These are phyloP conservation scores for Scarus forsteni DNA, from an alignment of 2,797 vertebrate genomes.

Conservation along the genomic window DNA sequence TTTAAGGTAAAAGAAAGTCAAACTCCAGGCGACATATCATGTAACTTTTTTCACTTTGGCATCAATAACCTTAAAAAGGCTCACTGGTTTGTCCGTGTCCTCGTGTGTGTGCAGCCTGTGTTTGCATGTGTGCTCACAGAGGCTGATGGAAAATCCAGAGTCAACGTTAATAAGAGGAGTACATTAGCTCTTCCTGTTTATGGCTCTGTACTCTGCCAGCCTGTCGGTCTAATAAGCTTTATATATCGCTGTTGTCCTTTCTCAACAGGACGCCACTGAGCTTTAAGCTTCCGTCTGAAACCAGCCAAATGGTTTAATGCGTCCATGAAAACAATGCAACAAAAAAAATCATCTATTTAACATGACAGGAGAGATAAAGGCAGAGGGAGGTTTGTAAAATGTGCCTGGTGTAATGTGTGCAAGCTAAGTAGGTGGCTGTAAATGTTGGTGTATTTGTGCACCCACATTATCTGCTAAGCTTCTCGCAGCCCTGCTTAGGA, in stretches of 20 bases:
- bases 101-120: not conserved
- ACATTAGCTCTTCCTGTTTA: slow-evolving; percentile 65
- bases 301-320: slow-evolving; percentile 59
- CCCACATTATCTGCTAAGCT: slow-evolving; percentile 60
- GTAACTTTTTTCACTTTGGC: too few species aligned
- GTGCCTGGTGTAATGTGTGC: slow-evolving; percentile 15
- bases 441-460: slow-evolving; percentile 24
- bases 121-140: not conserved
- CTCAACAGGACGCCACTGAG: slow-evolving; percentile 34
- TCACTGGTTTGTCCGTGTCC: not conserved
- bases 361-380: slow-evolving; percentile 49
- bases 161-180: slow-evolving; percentile 41
- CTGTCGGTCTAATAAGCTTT: slow-evolving; percentile 48
- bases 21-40: too few species aligned
- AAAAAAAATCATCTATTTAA: slow-evolving; percentile 52
- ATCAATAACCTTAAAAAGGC: too few species aligned
- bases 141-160: slow-evolving; percentile 21
- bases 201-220: slow-evolving; percentile 24
- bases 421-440: slow-evolving; percentile 49
- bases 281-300: slow-evolving; percentile 45
- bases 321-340: slow-evolving; percentile 39
- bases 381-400: slow-evolving; percentile 34
- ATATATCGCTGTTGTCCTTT: slow-evolving; percentile 34
- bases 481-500: slow-evolving; percentile 50
- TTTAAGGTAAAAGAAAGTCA: too few species aligned